Conservation (phyloP, 2,113 vertebrate species). For the Regulus satrapa region DNA sequence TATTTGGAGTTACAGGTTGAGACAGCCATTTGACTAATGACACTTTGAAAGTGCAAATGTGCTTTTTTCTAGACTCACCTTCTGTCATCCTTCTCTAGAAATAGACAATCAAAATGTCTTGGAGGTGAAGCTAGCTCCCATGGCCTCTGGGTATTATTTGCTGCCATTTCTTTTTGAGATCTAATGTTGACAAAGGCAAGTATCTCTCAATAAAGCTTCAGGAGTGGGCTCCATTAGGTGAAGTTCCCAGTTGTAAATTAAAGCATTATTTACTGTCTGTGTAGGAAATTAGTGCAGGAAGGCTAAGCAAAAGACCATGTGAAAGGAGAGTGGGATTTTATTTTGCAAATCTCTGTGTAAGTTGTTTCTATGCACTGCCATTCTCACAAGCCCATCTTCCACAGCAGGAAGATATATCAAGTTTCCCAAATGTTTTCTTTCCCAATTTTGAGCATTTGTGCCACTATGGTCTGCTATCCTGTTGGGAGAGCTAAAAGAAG, state of each 20-base stretch:
- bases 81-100: not conserved
- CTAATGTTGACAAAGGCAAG: not conserved
- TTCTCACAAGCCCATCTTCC: not conserved
- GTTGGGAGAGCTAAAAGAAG: not conserved
- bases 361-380: not conserved
- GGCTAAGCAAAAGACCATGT: not conserved
- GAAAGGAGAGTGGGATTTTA: not conserved
- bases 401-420: not conserved
- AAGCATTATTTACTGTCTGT: not conserved
- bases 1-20: not conserved
- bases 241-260: not conserved
- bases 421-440: not conserved
- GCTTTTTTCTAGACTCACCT: not conserved
- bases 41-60: conserved; percentile 19
- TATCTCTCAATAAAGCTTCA: not conserved
- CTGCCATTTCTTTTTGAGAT: not conserved
- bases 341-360: not conserved
- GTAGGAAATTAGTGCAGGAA: not conserved
- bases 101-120: not conserved
- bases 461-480: not conserved
- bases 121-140: not conserved
- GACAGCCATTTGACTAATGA: conserved; percentile 4
- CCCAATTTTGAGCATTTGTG: not conserved
- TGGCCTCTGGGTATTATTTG: not conserved
- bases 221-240: not conserved